A percentile compares a stretch with the other conserved stretches of the same genome.
Conservation (phyloP, 2,113 vertebrate genomes). For the Riparia riparia region DNA sequence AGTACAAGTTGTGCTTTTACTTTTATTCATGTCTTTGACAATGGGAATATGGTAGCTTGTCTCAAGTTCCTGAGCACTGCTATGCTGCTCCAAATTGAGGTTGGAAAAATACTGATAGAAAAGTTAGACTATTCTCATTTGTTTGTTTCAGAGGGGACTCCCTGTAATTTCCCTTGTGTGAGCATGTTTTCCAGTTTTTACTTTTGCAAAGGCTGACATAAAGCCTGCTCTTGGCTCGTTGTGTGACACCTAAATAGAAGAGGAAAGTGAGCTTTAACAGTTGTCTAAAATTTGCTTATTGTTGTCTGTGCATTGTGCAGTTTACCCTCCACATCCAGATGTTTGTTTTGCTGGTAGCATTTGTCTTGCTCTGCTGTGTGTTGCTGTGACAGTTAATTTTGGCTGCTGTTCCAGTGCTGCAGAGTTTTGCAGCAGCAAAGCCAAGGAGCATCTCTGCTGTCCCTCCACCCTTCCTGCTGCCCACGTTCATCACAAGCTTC, state of each 20-base stretch:
- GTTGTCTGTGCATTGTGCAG: not conserved
- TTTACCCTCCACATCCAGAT: not conserved
- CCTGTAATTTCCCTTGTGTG: not conserved
- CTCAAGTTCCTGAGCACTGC: not conserved
- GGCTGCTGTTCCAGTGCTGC: not conserved
- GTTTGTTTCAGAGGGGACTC: not conserved
- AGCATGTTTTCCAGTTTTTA: not conserved
- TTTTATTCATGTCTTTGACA: not conserved
- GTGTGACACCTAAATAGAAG: not conserved
- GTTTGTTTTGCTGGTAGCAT: not conserved
- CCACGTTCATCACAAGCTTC: fast-evolving
- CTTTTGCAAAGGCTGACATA: not conserved
- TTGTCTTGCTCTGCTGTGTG: not conserved
- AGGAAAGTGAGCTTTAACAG: not conserved
- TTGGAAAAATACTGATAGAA: not conserved
- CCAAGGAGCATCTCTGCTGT: not conserved
- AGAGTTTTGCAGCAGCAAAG: not conserved
- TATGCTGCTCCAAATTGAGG: not conserved
- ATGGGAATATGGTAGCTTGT: not conserved
- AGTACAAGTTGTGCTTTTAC: not conserved
- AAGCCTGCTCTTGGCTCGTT: not conserved
- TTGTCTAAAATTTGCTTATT: not conserved
- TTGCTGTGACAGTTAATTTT: not conserved
- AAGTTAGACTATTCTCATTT: not conserved
- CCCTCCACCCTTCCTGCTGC: not conserved